phyloP scores from a whole-genome alignment of 2,797 vertebrate genomes.

The Pantherophis vulpinus region DNA sequence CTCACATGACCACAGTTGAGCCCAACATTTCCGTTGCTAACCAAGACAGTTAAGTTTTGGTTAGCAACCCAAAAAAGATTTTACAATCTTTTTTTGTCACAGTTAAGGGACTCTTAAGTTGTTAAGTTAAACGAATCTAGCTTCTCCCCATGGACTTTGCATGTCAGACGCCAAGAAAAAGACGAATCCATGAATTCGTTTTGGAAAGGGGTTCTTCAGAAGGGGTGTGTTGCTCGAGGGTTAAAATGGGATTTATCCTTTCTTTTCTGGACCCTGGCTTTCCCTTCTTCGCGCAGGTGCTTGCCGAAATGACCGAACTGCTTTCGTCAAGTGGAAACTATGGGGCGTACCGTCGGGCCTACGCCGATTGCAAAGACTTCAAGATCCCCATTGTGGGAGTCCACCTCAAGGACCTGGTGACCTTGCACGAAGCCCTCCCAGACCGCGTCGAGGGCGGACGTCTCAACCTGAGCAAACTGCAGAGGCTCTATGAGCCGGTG shows the following conservation, averaged over 20 bases:
- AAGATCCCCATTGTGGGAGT: conserved; percentile 88
- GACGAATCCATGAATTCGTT: neutral
- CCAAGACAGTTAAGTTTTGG: neutral
- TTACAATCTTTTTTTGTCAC: neutral
- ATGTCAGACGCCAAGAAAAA: neutral
- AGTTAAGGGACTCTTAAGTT: neutral
- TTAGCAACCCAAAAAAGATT: neutral
- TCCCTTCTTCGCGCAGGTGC: conserved; percentile 62
- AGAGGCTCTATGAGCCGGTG: conserved; percentile 86
- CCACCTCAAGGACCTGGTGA: conserved; percentile 90
- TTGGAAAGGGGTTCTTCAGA: neutral
- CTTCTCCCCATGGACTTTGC: neutral
- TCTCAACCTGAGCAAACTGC: conserved; percentile 87
- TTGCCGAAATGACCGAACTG: conserved; percentile 87
- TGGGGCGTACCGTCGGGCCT: conserved; percentile 82
- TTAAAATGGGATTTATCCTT: neutral
- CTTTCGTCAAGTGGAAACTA: conserved; percentile 88
- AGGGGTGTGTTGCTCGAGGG: neutral
- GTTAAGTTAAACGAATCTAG: neutral
- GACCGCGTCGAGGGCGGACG: conserved; percentile 82
- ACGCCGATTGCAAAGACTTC: conserved; percentile 81
- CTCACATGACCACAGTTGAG: no score
- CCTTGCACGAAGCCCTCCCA: conserved; percentile 83
- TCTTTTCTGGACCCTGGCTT: no score
- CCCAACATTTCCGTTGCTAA: no score